A percentile compares a stretch with the other conserved stretches of the same genome.
Conservation (phyloP, 2,888 invertebrate genomes). For the Dicyrtoma fusca region DNA sequence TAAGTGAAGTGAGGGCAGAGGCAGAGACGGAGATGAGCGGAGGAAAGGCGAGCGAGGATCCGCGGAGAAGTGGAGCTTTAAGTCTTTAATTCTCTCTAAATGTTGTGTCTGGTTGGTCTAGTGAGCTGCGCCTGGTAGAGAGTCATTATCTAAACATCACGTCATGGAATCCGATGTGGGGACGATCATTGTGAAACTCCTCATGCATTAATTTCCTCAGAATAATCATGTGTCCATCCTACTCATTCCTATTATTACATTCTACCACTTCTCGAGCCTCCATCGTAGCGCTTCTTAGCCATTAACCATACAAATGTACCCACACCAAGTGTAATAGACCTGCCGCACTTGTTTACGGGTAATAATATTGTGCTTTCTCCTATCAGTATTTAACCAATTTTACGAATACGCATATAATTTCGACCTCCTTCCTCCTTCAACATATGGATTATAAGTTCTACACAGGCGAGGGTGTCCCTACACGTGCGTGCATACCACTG, state of each 20-base stretch:
- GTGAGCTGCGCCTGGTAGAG: conserved; percentile 12
- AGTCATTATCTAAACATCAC: conserved; percentile 40
- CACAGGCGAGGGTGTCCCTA: not conserved
- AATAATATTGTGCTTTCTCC: too few species aligned
- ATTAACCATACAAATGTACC: too few species aligned
- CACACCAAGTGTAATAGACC: too few species aligned
- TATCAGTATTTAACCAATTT: too few species aligned
- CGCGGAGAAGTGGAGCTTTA: conserved; percentile 1
- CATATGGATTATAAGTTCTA: too few species aligned
- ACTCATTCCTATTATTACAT: conserved; percentile 37
- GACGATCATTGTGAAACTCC: conserved; percentile 33
- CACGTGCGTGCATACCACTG: not conserved
- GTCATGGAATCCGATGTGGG: conserved; percentile 35
- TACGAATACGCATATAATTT: too few species aligned
- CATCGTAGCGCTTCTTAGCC: too few species aligned
- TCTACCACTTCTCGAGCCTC: conserved; percentile 10
- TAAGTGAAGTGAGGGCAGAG: too few species aligned
- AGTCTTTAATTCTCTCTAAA: conserved; percentile 23
- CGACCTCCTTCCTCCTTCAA: too few species aligned
- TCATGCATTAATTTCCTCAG: conserved; percentile 39
- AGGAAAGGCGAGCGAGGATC: not conserved
- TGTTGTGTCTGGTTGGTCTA: conserved; percentile 6
- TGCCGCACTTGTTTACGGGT: too few species aligned
- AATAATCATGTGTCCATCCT: conserved; percentile 43
- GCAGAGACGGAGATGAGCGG: too few species aligned